These are phyloP conservation scores for Sinocyclocheilus grahami DNA, from an alignment of 2,113 vertebrate species.

Conservation along the genomic window DNA sequence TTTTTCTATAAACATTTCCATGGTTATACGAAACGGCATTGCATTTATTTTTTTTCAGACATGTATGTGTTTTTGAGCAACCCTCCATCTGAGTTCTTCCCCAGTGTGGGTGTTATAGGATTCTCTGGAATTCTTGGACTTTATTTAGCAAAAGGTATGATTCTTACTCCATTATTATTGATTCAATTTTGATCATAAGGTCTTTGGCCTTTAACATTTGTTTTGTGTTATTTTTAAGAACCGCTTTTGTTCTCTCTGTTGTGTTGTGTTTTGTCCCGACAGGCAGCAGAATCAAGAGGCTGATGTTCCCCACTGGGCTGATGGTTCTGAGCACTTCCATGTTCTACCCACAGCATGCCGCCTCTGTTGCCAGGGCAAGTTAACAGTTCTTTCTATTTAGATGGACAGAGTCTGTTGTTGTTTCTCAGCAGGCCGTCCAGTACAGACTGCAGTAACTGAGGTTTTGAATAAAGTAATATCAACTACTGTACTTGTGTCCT, in stretches of 20 bases:
- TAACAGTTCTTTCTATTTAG: conserved; percentile 5
- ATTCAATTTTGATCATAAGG: not conserved
- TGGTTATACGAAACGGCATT: not conserved
- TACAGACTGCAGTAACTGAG: not conserved
- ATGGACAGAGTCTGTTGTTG: not conserved
- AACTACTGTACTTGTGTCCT: not conserved
- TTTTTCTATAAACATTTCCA: not conserved
- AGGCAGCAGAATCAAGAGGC: conserved; percentile 88
- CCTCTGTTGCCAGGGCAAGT: conserved; percentile 82
- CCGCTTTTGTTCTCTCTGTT: not conserved
- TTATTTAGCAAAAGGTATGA: conserved; percentile 86
- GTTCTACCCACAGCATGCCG: conserved; percentile 91
- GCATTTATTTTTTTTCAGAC: conserved; percentile 71
- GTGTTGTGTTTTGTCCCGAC: conserved; percentile 44
- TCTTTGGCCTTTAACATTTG: not conserved
- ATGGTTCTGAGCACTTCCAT: conserved; percentile 86
- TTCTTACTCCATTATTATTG: not conserved
- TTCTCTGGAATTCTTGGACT: conserved; percentile 91
- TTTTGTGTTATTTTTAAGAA: not conserved
- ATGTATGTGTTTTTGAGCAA: conserved; percentile 82
- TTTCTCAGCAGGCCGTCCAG: not conserved
- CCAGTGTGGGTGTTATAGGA: conserved; percentile 85
- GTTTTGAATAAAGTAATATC: not conserved
- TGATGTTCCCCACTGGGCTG: conserved; percentile 83
- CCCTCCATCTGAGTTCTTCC: conserved; percentile 88